Conservation (phyloP, 2,888 invertebrate species). For the Lordiphosa andalusiaca region DNA sequence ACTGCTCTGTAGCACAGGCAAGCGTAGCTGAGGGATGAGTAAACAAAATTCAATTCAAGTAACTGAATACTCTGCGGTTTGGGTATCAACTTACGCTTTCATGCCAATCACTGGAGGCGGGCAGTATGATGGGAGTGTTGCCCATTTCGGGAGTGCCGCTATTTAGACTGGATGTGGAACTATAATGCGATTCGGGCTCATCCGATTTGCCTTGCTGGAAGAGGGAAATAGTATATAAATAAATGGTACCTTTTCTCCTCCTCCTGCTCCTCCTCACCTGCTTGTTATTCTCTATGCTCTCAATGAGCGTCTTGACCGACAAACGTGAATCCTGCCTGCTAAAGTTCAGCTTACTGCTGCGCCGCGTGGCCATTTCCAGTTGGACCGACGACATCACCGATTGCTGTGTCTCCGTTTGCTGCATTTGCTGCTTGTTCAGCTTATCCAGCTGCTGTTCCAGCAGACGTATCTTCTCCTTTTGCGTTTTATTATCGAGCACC, state of each 20-base stretch:
- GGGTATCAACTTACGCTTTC: conserved; percentile 70
- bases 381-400: conserved; percentile 82
- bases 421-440: conserved; percentile 82
- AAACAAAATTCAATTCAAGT: no score
- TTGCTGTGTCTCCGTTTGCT: conserved; percentile 81
- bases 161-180: conserved; percentile 84
- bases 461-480: conserved; percentile 88
- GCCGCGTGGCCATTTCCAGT: conserved; percentile 83
- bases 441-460: conserved; percentile 91
- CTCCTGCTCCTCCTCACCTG: conserved; percentile 81
- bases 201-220: conserved; percentile 72
- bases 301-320: conserved; percentile 94
- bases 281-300: conserved; percentile 94
- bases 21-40: conserved; percentile 54
- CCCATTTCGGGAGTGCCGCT: conserved; percentile 81
- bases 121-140: conserved; percentile 59
- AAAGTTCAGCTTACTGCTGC: conserved; percentile 82
- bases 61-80: no score
- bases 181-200: conserved; percentile 83
- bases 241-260: neutral
- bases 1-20: conserved; percentile 70
- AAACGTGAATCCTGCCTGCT: conserved; percentile 86
- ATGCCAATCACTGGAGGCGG: conserved; percentile 76
- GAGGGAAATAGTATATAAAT: neutral
- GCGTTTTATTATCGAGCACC: conserved; percentile 89